Conservation (phyloP, 2,113 vertebrate genomes). For the Myiagra hebetior region DNA sequence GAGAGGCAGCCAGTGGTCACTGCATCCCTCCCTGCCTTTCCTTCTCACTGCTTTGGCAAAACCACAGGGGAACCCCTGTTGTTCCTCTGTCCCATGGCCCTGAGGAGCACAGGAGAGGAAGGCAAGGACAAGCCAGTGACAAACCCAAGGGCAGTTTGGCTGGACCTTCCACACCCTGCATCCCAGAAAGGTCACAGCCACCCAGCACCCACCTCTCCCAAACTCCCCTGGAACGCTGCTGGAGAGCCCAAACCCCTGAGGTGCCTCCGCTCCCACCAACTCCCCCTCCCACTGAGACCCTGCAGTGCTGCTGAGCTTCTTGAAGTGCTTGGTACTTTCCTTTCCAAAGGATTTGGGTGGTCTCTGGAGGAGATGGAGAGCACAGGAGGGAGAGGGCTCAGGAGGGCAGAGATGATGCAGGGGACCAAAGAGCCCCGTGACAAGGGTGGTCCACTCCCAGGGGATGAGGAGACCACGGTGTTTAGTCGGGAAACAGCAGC, state of each 20-base stretch:
- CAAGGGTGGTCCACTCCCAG: neutral
- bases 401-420: neutral
- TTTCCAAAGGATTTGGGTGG: neutral
- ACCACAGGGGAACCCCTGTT: neutral
- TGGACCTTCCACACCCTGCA: neutral
- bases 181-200: neutral
- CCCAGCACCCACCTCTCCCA: neutral
- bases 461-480: rapidly evolving
- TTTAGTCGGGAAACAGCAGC: neutral
- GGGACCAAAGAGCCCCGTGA: neutral
- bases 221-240: neutral
- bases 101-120: neutral
- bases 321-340: neutral
- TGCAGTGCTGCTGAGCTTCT: neutral
- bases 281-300: neutral
- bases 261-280: neutral
- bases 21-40: neutral
- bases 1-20: neutral
- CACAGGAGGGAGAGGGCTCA: neutral
- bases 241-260: neutral
- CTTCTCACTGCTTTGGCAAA: neutral
- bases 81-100: neutral
- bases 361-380: neutral
- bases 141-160: neutral
- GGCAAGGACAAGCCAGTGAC: neutral